Conservation (phyloP, 2,797 vertebrate species). For the Neoniphon sammara region DNA sequence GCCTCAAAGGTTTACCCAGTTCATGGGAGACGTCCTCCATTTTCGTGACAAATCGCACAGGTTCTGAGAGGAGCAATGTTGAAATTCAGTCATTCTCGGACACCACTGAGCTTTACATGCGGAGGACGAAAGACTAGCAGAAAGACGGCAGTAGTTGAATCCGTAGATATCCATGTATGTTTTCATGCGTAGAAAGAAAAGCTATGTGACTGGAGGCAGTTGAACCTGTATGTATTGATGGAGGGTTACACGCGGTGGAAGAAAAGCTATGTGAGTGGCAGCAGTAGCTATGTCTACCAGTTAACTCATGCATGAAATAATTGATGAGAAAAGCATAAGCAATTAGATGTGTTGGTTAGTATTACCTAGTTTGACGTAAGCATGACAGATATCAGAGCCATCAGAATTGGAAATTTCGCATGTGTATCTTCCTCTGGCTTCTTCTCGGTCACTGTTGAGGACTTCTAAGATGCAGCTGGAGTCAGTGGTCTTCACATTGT, state of each 20-base stretch:
- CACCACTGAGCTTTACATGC: constrained; percentile 12
- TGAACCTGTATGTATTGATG: constrained; percentile 6
- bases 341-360: constrained; percentile 12
- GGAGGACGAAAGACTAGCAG: neutral
- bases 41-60: constrained; percentile 87
- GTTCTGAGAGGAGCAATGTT: constrained; percentile 72
- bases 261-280: constrained; percentile 22
- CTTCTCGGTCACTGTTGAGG: constrained; percentile 81
- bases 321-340: neutral
- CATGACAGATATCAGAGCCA: constrained; percentile 72
- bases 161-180: neutral
- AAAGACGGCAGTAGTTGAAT: neutral
- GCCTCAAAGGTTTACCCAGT: constrained; percentile 87
- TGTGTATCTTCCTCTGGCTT: constrained; percentile 87
- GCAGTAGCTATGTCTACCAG: neutral
- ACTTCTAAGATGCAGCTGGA: constrained; percentile 82
- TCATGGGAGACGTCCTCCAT: constrained; percentile 84
- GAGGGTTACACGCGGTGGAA: neutral
- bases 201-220: constrained; percentile 21
- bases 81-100: constrained; percentile 32
- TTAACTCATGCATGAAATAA: constrained; percentile 28
- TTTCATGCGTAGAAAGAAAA: neutral
- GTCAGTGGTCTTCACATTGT: constrained; percentile 88
- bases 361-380: constrained; percentile 63
- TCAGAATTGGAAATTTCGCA: constrained; percentile 89